Evolutionary conservation across 2,888 invertebrate species (phyloP).

Genomic region (Heteromyza rotundicornis): DNA sequence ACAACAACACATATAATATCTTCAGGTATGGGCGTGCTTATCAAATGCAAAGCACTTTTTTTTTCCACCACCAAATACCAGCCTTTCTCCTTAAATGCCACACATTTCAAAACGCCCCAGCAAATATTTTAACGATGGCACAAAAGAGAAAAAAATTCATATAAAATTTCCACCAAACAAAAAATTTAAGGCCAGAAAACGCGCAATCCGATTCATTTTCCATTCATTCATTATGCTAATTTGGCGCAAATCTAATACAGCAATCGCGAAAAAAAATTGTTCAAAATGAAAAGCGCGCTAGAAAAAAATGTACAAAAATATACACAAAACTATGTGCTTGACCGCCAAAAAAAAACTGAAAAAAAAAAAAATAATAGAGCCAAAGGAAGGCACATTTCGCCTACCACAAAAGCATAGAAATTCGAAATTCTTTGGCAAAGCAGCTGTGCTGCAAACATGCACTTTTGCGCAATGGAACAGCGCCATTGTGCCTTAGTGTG

Average conservation of each 20-base stretch:
- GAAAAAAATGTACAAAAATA: not conserved
- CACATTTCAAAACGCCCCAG: not conserved
- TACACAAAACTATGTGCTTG: not conserved
- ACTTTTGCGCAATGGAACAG: not conserved
- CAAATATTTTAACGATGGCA: not conserved
- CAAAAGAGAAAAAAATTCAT: not conserved
- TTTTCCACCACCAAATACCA: not conserved
- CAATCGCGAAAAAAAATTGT: not conserved
- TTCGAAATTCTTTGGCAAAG: not conserved
- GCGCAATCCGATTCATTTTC: not conserved
- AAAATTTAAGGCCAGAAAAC: not conserved
- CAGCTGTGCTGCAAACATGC: not conserved
- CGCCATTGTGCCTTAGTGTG: not conserved
- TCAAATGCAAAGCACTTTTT: conserved; percentile 7
- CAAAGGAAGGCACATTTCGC: too few relatives aligned
- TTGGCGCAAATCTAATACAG: conserved; percentile 1
- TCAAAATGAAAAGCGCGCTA: not conserved
- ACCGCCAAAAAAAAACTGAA: not conserved
- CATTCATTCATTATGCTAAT: not conserved
- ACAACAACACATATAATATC: not conserved
- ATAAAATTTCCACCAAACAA: not conserved
- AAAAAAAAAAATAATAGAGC: not conserved
- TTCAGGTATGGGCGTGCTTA: conserved; percentile 17
- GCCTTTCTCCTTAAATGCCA: conserved; percentile 12
- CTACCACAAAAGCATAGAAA: too few relatives aligned